These are phyloP conservation scores for Aldabrachelys gigantea DNA, from an alignment of 2,113 vertebrate species.

Conservation along the genomic window DNA sequence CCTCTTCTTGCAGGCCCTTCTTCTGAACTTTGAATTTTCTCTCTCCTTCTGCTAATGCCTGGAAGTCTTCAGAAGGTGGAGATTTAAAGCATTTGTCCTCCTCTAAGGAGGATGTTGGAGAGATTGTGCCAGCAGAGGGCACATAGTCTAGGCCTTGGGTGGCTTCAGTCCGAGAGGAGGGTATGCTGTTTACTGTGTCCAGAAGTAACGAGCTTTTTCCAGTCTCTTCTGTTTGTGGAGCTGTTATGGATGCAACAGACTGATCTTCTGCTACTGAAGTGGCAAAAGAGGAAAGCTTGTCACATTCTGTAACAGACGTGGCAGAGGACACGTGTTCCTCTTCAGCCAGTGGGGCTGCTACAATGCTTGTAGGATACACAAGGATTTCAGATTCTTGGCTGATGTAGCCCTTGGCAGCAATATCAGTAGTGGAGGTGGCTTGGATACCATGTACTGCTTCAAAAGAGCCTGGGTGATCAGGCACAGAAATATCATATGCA, in stretches of 20 bases:
- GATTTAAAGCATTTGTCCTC: slow-evolving; percentile 98
- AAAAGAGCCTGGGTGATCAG: slow-evolving; percentile 86
- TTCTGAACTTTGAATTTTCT: slow-evolving; percentile 69
- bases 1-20: slow-evolving; percentile 75
- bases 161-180: slow-evolving; percentile 88
- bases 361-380: slow-evolving; percentile 88
- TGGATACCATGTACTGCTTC: slow-evolving; percentile 87
- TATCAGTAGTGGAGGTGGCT: slow-evolving; percentile 67
- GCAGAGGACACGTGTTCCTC: slow-evolving; percentile 97
- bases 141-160: slow-evolving; percentile 94
- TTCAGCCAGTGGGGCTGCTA: slow-evolving; percentile 94
- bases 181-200: slow-evolving; percentile 90
- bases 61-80: slow-evolving; percentile 92
- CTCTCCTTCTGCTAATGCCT: slow-evolving; percentile 83
- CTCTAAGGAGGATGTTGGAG: slow-evolving; percentile 96
- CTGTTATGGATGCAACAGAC: slow-evolving; percentile 92
- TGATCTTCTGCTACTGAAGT: slow-evolving; percentile 97
- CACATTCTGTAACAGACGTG: slow-evolving; percentile 97
- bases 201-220: slow-evolving; percentile 90
- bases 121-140: slow-evolving; percentile 96
- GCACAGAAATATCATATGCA: slow-evolving; percentile 87
- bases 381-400: slow-evolving; percentile 85
- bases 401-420: slow-evolving; percentile 81
- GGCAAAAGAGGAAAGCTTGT: slow-evolving; percentile 96
- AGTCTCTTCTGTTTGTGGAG: slow-evolving; percentile 92